Base-by-base conservation (phyloP, 2,888 invertebrate genomes). In the Drosophila paranaensis region DNA sequence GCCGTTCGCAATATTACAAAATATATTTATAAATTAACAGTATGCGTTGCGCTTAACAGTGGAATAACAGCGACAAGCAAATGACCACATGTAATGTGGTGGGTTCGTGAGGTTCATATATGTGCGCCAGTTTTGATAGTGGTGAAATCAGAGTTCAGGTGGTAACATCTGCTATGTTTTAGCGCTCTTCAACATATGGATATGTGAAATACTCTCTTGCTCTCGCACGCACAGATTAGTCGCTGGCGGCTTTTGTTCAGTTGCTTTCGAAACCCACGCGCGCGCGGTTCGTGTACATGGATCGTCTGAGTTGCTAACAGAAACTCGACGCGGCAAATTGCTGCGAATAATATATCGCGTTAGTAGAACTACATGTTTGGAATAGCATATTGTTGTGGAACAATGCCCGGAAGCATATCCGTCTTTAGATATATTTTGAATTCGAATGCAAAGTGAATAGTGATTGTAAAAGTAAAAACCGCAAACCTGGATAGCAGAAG, bases 221-320 rank as follows among this genome's bases (percentile, higher is more conserved):
- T 27, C 37, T 33, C 40, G 48, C 50, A 79, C 25, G 25, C 30
- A 20, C 40, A 60, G 57, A 53, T 65, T 48, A 65, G 46, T 51
- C 45, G 27, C 39, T 57, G 65, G 68, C 78, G 68, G 67, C 68
- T 48, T 65, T 57, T 64, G 40, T 37, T 82, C 70, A 83, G 89
- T 83, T 66, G 86, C 67, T 88, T 71, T 73, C 33, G 56, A 71
- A 82, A 64, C 70, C 54, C 57, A 57, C 60, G 48, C 71, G 74
- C 65, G 81, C 46, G 6, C 6, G 6, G 6, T 6, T 50, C 61
- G 70, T 60, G 70, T 71, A 56, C 65, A 40, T n/a, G 35, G 13
- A 42, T 14, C 54, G 81, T 46, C 27, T 71, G 35, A 55, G 58
- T 50, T 64, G 65, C 45, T 56, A 20, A 54, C 60, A 65, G 46